Evolutionary conservation across 92 coral and sea anemone species (phyloP), one percentile per base, ranked within the genome.

Genomic region (Zoanthus sociatus): DNA sequence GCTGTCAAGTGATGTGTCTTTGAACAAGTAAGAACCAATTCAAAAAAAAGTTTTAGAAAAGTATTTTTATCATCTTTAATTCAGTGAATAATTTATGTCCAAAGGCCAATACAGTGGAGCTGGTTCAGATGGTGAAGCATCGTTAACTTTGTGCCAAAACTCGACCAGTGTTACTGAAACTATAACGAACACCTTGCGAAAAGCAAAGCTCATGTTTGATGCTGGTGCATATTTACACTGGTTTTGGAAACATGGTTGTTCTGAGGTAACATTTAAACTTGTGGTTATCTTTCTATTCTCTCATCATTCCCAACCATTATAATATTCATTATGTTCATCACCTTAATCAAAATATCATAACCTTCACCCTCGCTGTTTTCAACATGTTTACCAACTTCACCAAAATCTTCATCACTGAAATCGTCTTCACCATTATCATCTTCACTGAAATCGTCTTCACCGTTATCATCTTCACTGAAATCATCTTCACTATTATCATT

Each of bases 161-260:
- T 94, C 98, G 7, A 94, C 89, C 74, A 93, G 92, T 55, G 85
- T 91, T 71, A 88, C 88, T 3, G 94, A 90, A 79, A 89, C 93
- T 15, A 69, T 94, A 32, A 91, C 88, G 26, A 88, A 89, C 18
- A 87, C 91, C 7, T 79, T 86, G 78, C 20, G 16, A 11, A 94
- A 91, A 68, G 92, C 98, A 72, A 93, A 89, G 60, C 51, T 94
- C 0, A 94, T 94, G 98, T 93, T 86, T 78, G 90, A 89, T 46
- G 95, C 95, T 4, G 98, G 98, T 1, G 98, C 98, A 21, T 94
- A 94, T 78, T 82, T 94, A 53, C 98, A 94, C 82, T 94, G 98
- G 98, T 94, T 91, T 64, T 90, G 93, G 89, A 94, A 91, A 70
- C 98, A 94, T 75, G 98, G 98, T 32, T 94, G 98, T 70, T 76